Evolutionary conservation across 2,113 vertebrate species (phyloP), one percentile per base, ranked within the genome.

Genomic region (Oxygymnocypris stewartii): DNA sequence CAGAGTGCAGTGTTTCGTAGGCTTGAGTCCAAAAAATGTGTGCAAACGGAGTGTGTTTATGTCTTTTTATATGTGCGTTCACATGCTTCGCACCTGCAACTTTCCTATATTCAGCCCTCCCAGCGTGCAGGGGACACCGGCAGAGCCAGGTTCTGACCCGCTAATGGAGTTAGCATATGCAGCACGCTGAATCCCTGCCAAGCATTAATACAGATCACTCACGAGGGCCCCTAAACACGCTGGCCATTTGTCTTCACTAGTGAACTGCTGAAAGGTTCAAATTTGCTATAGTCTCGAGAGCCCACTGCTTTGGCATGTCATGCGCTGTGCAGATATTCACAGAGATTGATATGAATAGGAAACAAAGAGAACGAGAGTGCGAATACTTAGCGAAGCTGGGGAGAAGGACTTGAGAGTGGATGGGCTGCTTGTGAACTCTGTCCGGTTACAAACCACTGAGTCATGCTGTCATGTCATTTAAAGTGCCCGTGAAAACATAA

Each of bases 211-310:
- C 92, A 94, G 94, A 94, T 94, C 92, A 93, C 91, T 94, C 93
- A 93, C 91, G 84, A 87, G 93, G 90, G 85, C 91, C 85, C 86
- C 82, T 86, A 91, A 93, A 93, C 91, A 94, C 91, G 91, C 91
- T 82, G 88, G 93, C 92, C 94, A 95, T 96, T 95, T 95, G 94
- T 96, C 94, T 94, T 95, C 92, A 93, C 93, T 94, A 94, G 92
- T 88, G 89, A 91, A 91, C 90, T 44, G 91, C 90, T 93, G 93
- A 94, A 94, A 94, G 93, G 93, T 92, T 93, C 89, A 92, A 90
- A 92, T 87, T 89, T 92, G 92, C 92, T 87, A 92, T 93, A 92
- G 93, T 92, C 94, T 94, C 93, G 35, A 75, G 90, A 92, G 93
- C 88, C 88, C 88, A 89, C 80, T 88, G 87, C 61, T 49, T 87